Base-by-base conservation (phyloP, 2,888 invertebrate species). In the Malthinus flaveolus region DNA sequence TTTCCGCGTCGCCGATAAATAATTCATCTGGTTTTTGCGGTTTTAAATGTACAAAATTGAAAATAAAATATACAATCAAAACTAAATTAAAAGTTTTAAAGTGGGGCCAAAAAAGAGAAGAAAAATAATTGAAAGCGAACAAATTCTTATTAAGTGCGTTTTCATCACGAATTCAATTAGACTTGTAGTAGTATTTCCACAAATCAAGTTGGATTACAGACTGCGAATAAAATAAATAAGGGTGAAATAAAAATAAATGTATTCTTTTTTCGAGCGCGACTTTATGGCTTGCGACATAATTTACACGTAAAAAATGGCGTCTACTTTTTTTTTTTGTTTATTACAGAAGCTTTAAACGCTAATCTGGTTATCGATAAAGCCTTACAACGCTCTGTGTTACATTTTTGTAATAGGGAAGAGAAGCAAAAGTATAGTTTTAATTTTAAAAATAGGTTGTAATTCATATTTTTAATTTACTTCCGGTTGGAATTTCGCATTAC, bases 121-220 rank as follows among this genome's bases (percentile, higher is more conserved):
- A 23, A 23, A 23, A 23, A 23, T 23, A 23, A 23, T 23, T 23
- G 5, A 23, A 23, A 23, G 5, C 3, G 5, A 23, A 23, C 23
- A 23, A 23, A 23, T 49, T 51, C 51, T 47, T 35, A 44, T 48
- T 13, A 49, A 36, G 32, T 35, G 37, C 37, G 39, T 46, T 32
- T 46, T 31, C 51, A 47, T 49, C 53, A 50, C 50, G 55, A 59
- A 55, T 55, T 59, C 55, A 59, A 55, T 59, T 55, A 59, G 32
- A 47, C 34, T 37, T 34, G 49, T 34, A 34, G 54, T 54, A 49
- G 53, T 54, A 50, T 54, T 37, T 49, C 39, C 37, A 54, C 51
- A 55, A 55, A 59, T 59, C 55, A 59, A 59, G 46, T 45, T 32
- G 51, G 58, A 58, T 53, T 53, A 47, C 39, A 53, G 45, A 47